phyloP scores from a whole-genome alignment of 1,140 invertebrate genomes.

The Drosophila pseudoobscura region DNA sequence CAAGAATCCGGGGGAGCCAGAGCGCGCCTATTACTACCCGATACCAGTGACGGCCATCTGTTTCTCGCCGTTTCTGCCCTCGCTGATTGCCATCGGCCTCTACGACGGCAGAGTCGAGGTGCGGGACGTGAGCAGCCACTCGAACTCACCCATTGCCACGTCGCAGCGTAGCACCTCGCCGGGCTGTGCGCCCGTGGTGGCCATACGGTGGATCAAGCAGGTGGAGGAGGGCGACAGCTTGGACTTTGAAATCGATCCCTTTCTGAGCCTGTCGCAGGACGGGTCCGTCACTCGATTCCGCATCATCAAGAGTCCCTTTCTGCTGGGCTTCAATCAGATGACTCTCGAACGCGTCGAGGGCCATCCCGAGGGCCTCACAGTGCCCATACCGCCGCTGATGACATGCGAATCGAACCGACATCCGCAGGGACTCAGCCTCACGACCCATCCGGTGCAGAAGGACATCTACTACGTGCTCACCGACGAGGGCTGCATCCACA shows the following conservation, averaged over 20 bases:
- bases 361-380: slow-evolving; percentile 84
- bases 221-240: slow-evolving; percentile 61
- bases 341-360: slow-evolving; percentile 87
- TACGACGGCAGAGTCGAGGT: slow-evolving; percentile 91
- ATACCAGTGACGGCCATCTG: slow-evolving; percentile 89
- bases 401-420: slow-evolving; percentile 69
- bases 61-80: slow-evolving; percentile 88
- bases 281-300: slow-evolving; percentile 85
- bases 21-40: slow-evolving; percentile 88
- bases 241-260: slow-evolving; percentile 83
- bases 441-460: slow-evolving; percentile 87
- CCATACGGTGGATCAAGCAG: slow-evolving; percentile 84
- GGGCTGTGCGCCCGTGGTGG: slow-evolving; percentile 87
- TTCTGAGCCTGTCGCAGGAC: slow-evolving; percentile 85
- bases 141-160: slow-evolving; percentile 84
- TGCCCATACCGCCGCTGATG: slow-evolving; percentile 21
- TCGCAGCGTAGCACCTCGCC: slow-evolving; percentile 85
- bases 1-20: slow-evolving; percentile 93
- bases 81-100: slow-evolving; percentile 90
- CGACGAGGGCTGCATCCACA: slow-evolving; percentile 92
- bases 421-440: slow-evolving; percentile 86
- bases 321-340: slow-evolving; percentile 86
- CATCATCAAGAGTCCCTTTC: slow-evolving; percentile 77
- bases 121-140: slow-evolving; percentile 86
- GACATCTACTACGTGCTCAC: slow-evolving; percentile 92